Evolutionary conservation across 2,113 vertebrate genomes (phyloP).

Genomic region (human (Homo sapiens)): GRCh38 chr18:46698501-46699000

Average conservation of each 20-base stretch:
- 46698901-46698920: neutral
- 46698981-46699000: neutral
- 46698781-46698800: neutral
- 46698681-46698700: neutral
- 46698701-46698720: neutral
- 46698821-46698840: neutral
- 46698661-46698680: neutral
- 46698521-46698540: no score
- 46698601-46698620: neutral
- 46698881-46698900: neutral
- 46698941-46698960: neutral
- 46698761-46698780: neutral
- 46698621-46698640: neutral
- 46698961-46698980: neutral
- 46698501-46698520: no score
- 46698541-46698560: no score
- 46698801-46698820: neutral
- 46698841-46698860: neutral
- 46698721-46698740: neutral
- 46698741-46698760: neutral
- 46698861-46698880: neutral
- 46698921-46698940: neutral
- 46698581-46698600: neutral
- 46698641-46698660: neutral
- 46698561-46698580: no score